Base-by-base conservation (phyloP, 2,797 vertebrate species). In the Hyperoplus immaculatus region DNA sequence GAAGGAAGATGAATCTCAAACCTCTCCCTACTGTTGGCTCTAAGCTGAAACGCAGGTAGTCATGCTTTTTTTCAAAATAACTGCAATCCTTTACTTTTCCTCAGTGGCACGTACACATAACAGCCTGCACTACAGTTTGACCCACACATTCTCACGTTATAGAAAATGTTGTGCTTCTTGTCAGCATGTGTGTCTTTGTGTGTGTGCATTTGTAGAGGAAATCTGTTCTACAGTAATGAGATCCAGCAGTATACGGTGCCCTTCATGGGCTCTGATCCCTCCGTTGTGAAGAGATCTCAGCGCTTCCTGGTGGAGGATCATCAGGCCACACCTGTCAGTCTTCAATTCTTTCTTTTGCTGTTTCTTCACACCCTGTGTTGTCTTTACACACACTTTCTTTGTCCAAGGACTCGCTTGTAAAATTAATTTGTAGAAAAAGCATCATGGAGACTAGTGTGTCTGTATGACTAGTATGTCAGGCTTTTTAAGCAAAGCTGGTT, bases 241-340 rank as follows among this genome's bases (percentile, higher is more conserved):
- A 92, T 98, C 72, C 94, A 93, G 67, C 89, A 96, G 67, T 99
- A 99, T 8, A 82, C 95, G 0, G 29, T 98, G 80, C 97, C 96
- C 36, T 99, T 99, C 88, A 89, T 97, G 95, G 98, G 97, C 50
- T 89, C 97, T 8, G 98, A 99, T 79, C 92, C 72, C 0, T 96
- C 98, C 1, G 97, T 99, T 64, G 97, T 99, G 78, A 98, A 93
- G 93, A 95, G 98, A 69, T 96, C 95, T 63, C 98, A 99, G 78
- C 96, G 96, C 62, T 98, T 95, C 72, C 90, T 99, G 69, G 67
- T 92, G 53, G 96, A 97, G 10, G 93, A 96, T 51, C 78, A 96
- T 18, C 51, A 97, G 53, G 94, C 95, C 60, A 92, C 95, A 42
- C 98, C 97, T 10, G 98, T 99, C 83, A 94, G 97, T 94, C 11